Evolutionary conservation across 2,797 vertebrate genomes (phyloP), one percentile per base, ranked within the genome.

Genomic region (Myotis planiceps): DNA sequence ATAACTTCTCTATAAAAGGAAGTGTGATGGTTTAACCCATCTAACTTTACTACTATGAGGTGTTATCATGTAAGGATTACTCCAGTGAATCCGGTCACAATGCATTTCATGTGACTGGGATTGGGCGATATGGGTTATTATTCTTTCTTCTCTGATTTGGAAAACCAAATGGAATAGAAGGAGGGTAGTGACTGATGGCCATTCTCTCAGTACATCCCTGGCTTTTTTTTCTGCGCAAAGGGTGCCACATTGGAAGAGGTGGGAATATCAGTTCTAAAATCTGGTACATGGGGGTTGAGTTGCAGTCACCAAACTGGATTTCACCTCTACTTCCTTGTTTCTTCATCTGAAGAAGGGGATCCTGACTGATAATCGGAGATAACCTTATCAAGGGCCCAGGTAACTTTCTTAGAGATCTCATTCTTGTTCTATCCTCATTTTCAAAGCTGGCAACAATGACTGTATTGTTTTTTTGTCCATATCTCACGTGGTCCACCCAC

Each of bases 401-500:
- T n/a, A 32, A 34, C 63, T 65, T 65, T 32, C n/a, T 32, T 32
- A 32, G n/a, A 8, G 8, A 19, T 34, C n/a, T 66, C n/a, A 32
- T 66, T n/a, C 3, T 66, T 34, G 15, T 32, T 63, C 58, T 66
- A 66, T 32, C 7, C n/a, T 32, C 63, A 19, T 66, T 34, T 66
- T 66, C 63, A 66, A 66, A 66, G 63, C 63, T 66, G 63, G 58
- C 12, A 29, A 66, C 63, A 32, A 66, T 32, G n/a, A 34, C n/a
- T 66, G 7, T 8, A 32, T 32, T 66, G 53, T 19, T 66, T 65
- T 32, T 19, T 7, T 18, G 15, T 65, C n/a, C 63, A 3, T 66
- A 99, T 99, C 87, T 99, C 99, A 95, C 98, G 97, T 0, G 99
- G 94, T 99, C 99, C 34, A 99, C 99, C 99, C 99, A 99, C 14